These are phyloP conservation scores for Odocoileus virginianus DNA, from an alignment of 2,113 vertebrate species.

Conservation along the genomic window DNA sequence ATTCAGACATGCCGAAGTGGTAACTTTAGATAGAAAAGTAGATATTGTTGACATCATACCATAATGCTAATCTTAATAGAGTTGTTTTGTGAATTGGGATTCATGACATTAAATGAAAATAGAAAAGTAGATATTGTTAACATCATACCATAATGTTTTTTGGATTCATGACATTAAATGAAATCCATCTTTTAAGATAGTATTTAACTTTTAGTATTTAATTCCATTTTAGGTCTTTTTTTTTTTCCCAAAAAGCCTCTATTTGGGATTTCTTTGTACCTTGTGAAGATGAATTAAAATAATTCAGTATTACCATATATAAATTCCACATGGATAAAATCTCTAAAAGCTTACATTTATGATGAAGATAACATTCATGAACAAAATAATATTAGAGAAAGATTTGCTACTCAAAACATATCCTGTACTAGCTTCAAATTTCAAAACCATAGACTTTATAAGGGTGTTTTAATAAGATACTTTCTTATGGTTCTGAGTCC, in stretches of 20 bases:
- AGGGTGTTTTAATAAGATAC: neutral
- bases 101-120: neutral
- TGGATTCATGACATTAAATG: slow-evolving; percentile 17
- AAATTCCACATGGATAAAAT: neutral
- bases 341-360: neutral
- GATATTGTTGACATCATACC: neutral
- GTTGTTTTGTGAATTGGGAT: too few species aligned
- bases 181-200: neutral
- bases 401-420: neutral
- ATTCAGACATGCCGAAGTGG: neutral
- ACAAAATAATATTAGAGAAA: neutral
- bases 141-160: too few species aligned
- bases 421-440: neutral
- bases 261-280: neutral
- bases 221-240: neutral
- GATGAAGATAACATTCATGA: neutral
- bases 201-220: neutral
- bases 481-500: neutral
- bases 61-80: too few species aligned
- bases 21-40: neutral
- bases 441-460: neutral
- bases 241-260: neutral
- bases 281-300: neutral
- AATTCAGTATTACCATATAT: neutral
- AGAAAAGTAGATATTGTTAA: too few species aligned